A percentile compares a stretch with the other conserved stretches of the same genome.
These are phyloP conservation scores for Selene dorsalis DNA, from an alignment of 2,797 vertebrate species.

Conservation along the genomic window DNA sequence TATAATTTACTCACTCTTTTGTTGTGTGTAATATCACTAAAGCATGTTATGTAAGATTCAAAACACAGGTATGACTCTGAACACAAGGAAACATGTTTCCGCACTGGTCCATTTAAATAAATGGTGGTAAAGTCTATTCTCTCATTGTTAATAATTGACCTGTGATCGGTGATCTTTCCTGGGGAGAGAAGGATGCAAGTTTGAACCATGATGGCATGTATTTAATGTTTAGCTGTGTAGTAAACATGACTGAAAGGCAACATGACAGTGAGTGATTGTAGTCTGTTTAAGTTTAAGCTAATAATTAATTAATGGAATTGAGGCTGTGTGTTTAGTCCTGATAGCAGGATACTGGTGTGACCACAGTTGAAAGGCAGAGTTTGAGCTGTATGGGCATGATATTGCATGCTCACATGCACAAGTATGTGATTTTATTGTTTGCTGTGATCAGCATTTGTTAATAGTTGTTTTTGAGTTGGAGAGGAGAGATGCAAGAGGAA, in stretches of 20 bases:
- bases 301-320: conserved; percentile 65
- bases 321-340: conserved; percentile 11
- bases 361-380: background rate
- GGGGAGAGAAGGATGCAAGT: conserved; percentile 21
- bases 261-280: conserved; percentile 29
- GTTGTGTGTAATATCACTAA: background rate
- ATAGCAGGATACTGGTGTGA: conserved; percentile 14
- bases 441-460: background rate
- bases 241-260: conserved; percentile 56
- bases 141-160: conserved; percentile 50
- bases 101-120: background rate
- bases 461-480: background rate
- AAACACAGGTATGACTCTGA: background rate
- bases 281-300: conserved; percentile 63
- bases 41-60: no score
- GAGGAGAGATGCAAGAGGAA: background rate
- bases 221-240: conserved; percentile 77
- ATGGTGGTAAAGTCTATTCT: background rate
- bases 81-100: background rate
- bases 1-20: background rate
- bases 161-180: conserved; percentile 16
- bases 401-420: background rate
- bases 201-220: conserved; percentile 58
- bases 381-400: background rate
- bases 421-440: conserved; percentile 1